Evolutionary conservation across 2,113 vertebrate genomes (phyloP).

Genomic region (Pitta sordida): DNA sequence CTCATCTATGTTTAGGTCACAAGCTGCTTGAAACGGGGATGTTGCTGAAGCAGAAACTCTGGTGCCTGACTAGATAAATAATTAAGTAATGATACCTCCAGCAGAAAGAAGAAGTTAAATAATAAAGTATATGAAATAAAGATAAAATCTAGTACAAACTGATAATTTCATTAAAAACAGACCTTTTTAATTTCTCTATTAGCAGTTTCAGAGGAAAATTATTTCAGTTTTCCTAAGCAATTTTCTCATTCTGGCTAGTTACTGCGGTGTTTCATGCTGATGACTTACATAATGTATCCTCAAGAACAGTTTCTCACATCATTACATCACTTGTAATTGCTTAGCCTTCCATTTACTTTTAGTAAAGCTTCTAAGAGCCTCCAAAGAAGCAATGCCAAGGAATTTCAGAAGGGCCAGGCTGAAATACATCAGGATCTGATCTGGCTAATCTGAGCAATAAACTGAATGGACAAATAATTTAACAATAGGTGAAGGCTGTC

Average conservation of each 20-base stretch:
- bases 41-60: background rate
- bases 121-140: background rate
- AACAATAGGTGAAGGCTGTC: background rate
- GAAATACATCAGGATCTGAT: background rate
- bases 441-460: conserved; percentile 6
- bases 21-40: background rate
- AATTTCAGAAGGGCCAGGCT: background rate
- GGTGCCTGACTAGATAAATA: background rate
- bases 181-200: background rate
- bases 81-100: background rate
- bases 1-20: background rate
- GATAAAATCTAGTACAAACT: background rate
- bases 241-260: background rate
- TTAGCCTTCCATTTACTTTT: background rate
- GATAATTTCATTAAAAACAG: background rate
- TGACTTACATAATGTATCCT: background rate
- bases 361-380: background rate
- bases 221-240: background rate
- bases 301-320: background rate
- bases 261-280: background rate
- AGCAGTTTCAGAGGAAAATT: background rate
- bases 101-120: background rate
- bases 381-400: background rate
- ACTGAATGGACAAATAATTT: conserved; percentile 7
- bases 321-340: background rate